Evolutionary conservation across 37 sponge, comb jelly and placozoan species (phyloP), one percentile per base, ranked within the genome.

Genomic region (Axinella damicornis): DNA sequence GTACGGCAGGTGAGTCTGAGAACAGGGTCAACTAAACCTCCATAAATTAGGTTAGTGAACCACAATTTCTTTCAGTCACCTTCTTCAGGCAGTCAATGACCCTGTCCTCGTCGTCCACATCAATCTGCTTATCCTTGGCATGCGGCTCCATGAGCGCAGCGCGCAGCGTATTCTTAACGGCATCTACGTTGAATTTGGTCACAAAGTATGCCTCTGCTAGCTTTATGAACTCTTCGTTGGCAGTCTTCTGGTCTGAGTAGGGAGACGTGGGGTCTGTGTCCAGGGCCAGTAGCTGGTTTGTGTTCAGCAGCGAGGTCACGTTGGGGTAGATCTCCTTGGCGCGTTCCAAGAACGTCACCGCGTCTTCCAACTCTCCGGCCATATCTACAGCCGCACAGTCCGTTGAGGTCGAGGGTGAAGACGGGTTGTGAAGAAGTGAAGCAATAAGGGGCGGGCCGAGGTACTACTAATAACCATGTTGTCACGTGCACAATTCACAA

Each of bases 161-260:
- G 19, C 64, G 73, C 37, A 91, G 82, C 20, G 5, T n/a, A 19
- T 40, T 62, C 33, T 63, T 78, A 2, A 71, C 57, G 21, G 35
- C 37, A 37, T 30, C 21, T 16, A 69, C 39, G 37, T 22, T 37
- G 33, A 38, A 14, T 40, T 64, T 78, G 22, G 91, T 67, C 40
- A 57, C 46, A 37, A 69, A 74, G 53, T 60, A 81, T 33, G 86
- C 86, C 19, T 86, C 82, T 9, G 38, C 19, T 20, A 71, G 64
- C 36, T 55, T 31, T 19, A 83, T 21, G 56, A 89, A 89, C 41
- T 77, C 73, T 25, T 68, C 72, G 52, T 89, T 82, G 18, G 67
- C 71, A 46, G 46, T 46, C 9, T 46, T 65, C 31, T 66, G 53
- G 31, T 19, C 53, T 18, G 27, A 22, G 33, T 59, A 84, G 5